phyloP scores from a whole-genome alignment of 92 coral and sea anemone species.

The Bergia puertoricense region DNA sequence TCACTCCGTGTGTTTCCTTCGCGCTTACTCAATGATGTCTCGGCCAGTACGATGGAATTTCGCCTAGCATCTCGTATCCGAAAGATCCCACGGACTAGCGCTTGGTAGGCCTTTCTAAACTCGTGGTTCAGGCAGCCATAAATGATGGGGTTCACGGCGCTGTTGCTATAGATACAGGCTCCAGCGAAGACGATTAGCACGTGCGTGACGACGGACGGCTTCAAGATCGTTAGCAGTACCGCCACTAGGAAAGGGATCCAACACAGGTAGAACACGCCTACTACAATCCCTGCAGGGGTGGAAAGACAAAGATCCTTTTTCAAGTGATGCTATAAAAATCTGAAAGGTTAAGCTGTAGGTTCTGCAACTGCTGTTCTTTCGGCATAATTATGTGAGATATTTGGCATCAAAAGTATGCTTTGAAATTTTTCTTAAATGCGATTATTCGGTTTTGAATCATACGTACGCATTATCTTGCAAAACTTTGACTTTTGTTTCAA shows the following conservation, averaged over 20 bases:
- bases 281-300: slow-evolving; percentile 43
- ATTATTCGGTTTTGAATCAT: too few species aligned
- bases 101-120: slow-evolving; percentile 49
- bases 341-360: too few species aligned
- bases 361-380: too few species aligned
- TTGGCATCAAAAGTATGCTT: too few species aligned
- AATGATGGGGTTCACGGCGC: slow-evolving; percentile 64
- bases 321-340: too few species aligned
- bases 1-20: not conserved
- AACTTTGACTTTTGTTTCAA: too few species aligned
- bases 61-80: not conserved
- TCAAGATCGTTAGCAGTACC: slow-evolving; percentile 46
- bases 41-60: not conserved
- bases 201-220: slow-evolving; percentile 48
- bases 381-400: too few species aligned
- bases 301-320: not conserved
- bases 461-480: too few species aligned
- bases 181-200: slow-evolving; percentile 35
- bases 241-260: slow-evolving; percentile 60
- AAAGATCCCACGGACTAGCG: slow-evolving; percentile 22
- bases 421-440: too few species aligned
- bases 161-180: slow-evolving; percentile 46
- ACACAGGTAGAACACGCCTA: slow-evolving; percentile 60
- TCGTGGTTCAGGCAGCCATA: slow-evolving; percentile 61
- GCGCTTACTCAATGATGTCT: not conserved